Percentiles rank a stretch among this genome's conserved stretches.
phyloP scores from a whole-genome alignment of 2,113 vertebrate genomes.

The Neolamprologus longior region DNA sequence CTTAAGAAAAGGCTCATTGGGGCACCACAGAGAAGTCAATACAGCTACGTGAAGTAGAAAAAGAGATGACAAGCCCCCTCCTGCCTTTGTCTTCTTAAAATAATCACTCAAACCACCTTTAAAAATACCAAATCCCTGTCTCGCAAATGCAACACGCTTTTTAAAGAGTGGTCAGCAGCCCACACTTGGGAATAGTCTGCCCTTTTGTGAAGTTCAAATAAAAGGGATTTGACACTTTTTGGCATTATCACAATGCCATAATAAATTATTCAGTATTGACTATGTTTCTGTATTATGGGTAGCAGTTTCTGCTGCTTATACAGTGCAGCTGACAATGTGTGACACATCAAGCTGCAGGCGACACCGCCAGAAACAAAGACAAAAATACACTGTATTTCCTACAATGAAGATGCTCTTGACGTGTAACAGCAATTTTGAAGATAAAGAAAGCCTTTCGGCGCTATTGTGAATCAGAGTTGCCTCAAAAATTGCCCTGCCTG shows the following conservation, averaged over 20 bases:
- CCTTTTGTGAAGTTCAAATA: background rate
- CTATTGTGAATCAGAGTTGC: background rate
- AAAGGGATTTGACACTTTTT: background rate
- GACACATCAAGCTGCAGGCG: background rate
- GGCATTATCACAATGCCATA: background rate
- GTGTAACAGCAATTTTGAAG: background rate
- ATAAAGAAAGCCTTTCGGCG: background rate
- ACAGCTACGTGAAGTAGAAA: background rate
- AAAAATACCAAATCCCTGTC: background rate
- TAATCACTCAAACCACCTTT: background rate
- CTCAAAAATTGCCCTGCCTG: background rate
- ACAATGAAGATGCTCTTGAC: background rate
- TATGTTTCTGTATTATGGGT: background rate
- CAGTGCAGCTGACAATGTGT: background rate
- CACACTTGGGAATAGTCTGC: background rate
- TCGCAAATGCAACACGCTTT: background rate
- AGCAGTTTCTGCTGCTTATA: background rate
- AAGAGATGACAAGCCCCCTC: background rate
- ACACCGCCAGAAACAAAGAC: background rate
- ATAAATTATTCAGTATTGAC: slow-evolving; percentile 3
- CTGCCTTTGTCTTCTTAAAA: background rate
- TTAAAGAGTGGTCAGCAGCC: background rate
- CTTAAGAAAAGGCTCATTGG: background rate
- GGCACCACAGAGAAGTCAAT: background rate
- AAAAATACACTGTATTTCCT: background rate